Base-by-base conservation (phyloP, 2,888 invertebrate species). In the Plagiodera versicolora region DNA sequence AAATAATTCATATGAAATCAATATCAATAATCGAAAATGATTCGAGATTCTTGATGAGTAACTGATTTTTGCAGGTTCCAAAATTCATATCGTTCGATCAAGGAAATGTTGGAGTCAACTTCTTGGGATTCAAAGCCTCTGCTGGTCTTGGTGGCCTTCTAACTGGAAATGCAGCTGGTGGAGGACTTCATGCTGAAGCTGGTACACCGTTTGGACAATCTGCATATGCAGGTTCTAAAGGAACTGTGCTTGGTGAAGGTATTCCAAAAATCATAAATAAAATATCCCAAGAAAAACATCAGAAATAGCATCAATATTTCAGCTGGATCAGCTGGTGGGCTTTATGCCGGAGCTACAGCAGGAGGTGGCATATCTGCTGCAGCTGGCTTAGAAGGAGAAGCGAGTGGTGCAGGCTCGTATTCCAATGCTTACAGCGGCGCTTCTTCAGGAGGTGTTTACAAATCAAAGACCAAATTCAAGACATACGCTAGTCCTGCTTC, bases 121-220 rank as follows among this genome's bases (percentile, higher is more conserved):
- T 91, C 66, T 86, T 84, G 0, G 91, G 91, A 6, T 91, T 87
- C 70, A 87, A 87, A 66, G 91, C 91, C 0, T 85, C 87, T 49
- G 89, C 90, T 10, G 90, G 91, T 0, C 78, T 91, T 5, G 90
- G 90, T 14, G 89, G 89, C 8, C 72, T 86, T 10, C 72, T 86
- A 8, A 84, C 82, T 18, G 83, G 83, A 51, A 82, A 84, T 64
- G 79, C 82, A 0, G 79, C 80, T 6, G 83, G 85, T 9, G 85
- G 84, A 2, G 88, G 89, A 0, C 80, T 91, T 9, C 87, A 84
- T 66, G 91, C 90, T 44, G 87, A 87, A 70, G 90, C 90, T 48
- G 89, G 88, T 9, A 90, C 90, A 11, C 90, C 90, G 1, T 83
- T 81, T 70, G 90, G 90, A 1, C 87, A 87, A 67, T 78, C 82